phyloP scores from a whole-genome alignment of 2,113 vertebrate species.

The Apodemus speciosus region DNA sequence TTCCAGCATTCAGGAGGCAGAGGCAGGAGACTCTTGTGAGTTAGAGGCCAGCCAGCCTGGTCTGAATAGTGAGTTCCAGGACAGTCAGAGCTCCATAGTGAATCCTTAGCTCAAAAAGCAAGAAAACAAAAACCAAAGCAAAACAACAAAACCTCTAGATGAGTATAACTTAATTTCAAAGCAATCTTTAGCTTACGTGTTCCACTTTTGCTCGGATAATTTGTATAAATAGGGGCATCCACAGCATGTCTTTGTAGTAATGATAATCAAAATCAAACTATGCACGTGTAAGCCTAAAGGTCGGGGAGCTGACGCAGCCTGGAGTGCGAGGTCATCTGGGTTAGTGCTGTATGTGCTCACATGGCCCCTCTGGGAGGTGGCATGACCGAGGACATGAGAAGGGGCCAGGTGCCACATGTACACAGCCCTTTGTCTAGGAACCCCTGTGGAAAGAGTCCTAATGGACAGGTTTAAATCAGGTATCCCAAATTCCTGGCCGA shows the following conservation, averaged over 20 bases:
- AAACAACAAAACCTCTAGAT: background rate
- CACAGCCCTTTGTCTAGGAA: background rate
- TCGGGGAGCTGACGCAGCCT: background rate
- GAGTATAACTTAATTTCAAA: background rate
- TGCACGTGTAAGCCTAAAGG: background rate
- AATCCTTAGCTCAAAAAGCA: background rate
- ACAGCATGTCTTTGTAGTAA: background rate
- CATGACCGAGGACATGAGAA: background rate
- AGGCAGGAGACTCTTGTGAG: background rate
- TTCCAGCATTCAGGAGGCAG: background rate
- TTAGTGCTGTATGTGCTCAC: fast-evolving
- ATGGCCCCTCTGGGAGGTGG: background rate
- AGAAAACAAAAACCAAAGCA: background rate
- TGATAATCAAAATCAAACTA: background rate
- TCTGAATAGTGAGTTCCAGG: background rate
- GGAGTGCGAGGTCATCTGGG: background rate
- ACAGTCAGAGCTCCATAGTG: background rate
- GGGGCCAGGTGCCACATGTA: background rate
- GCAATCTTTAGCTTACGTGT: background rate
- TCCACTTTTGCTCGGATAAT: background rate
- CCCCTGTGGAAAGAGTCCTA: background rate
- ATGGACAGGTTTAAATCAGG: background rate
- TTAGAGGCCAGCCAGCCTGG: background rate
- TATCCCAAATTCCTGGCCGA: background rate
- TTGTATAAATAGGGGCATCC: background rate